phyloP scores from a whole-genome alignment of 2,113 vertebrate species.

The Pontoporia blainvillei region DNA sequence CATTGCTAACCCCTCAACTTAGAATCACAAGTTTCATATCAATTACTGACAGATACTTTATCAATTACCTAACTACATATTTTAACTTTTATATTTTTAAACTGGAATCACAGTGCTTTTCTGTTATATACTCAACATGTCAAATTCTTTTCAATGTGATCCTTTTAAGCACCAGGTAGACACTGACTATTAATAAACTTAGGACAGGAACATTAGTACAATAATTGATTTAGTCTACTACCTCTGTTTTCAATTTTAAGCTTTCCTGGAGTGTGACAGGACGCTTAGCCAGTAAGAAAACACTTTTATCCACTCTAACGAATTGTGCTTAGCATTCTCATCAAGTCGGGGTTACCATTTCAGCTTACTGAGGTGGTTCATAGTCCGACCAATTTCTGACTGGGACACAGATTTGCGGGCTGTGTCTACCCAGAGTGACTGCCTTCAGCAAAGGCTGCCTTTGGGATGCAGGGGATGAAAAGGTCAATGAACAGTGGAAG shows the following conservation, averaged over 20 bases:
- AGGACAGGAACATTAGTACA: neutral
- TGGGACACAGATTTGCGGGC: neutral
- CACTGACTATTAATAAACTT: neutral
- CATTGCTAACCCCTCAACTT: neutral
- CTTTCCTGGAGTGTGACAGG: neutral
- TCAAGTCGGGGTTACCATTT: neutral
- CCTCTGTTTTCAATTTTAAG: neutral
- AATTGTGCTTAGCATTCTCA: neutral
- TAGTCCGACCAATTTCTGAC: neutral
- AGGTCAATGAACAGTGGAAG: neutral
- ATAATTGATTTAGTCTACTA: neutral
- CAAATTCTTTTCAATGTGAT: neutral
- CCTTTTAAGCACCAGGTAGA: neutral
- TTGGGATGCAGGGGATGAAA: neutral
- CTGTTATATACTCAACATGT: neutral
- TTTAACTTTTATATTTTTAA: slow-evolving; percentile 16
- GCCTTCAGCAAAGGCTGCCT: neutral
- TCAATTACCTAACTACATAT: neutral
- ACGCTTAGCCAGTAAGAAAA: neutral
- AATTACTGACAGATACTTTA: neutral
- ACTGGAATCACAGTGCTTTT: neutral
- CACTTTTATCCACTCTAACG: neutral
- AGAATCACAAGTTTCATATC: neutral
- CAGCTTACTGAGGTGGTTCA: neutral
- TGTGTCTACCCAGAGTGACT: neutral